Conservation (phyloP, 92 coral and sea anemone species). For the Ricordea florida region DNA sequence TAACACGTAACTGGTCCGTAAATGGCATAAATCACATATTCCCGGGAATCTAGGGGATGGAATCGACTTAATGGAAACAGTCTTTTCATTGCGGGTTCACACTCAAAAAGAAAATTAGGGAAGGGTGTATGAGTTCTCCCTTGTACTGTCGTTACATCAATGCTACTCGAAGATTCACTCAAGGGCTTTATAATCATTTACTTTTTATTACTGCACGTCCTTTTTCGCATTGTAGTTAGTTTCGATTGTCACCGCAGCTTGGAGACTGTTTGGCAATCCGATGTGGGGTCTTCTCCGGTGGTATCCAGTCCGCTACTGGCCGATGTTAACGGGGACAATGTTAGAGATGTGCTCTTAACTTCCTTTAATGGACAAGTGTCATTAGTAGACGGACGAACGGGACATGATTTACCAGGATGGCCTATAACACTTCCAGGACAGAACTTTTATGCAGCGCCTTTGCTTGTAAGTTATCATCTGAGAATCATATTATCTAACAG, state of each 20-base stretch:
- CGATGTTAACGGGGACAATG: conserved; percentile 76
- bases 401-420: conserved; percentile 81
- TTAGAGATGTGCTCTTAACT: conserved; percentile 69
- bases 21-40: no score
- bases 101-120: no score
- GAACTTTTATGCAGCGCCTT: conserved; percentile 83
- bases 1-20: no score
- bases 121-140: no score
- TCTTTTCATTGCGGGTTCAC: no score
- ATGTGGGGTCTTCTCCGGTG: conserved; percentile 82
- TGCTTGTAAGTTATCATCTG: conserved; percentile 66
- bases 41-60: no score
- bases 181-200: no score
- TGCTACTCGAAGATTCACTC: no score
- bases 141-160: no score
- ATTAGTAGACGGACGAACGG: conserved; percentile 78
- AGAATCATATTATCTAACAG: not conserved
- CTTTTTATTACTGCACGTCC: not conserved
- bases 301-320: conserved; percentile 86
- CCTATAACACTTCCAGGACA: conserved; percentile 71
- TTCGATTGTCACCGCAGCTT: conserved; percentile 79
- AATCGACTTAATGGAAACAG: no score
- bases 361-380: conserved; percentile 86
- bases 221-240: not conserved
- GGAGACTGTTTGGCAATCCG: conserved; percentile 73